Evolutionary conservation across 2,797 vertebrate genomes (phyloP), one percentile per base, ranked within the genome.

Genomic region (Petrocephalus schoutedeni): DNA sequence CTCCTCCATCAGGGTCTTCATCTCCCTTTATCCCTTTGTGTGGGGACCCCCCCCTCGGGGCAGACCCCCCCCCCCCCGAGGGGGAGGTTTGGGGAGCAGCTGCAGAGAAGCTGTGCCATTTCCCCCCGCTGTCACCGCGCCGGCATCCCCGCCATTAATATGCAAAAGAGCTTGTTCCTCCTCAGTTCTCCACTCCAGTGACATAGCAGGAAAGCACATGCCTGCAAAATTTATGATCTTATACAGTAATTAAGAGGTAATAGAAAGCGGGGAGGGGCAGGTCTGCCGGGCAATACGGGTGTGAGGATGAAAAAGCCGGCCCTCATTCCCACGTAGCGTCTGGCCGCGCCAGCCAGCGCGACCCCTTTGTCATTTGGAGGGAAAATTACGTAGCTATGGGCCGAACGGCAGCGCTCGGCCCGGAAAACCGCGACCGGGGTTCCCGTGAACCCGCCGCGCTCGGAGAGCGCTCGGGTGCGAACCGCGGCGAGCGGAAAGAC

Each of bases 11-110:
- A 92, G 93, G 95, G 95, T 94, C 96, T 95, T 96, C 95, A 96
- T 96, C 96, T 94, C 94, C 86, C 96, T 96, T 96, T 97, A 96
- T 96, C 96, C 96, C 94, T 97, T 97, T 97, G 96, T 96, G 95
- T 93, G 88, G 89, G 90, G 92, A 92, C 28, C 92, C 92, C 92
- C 93, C 93, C 96, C 94, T 95, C 94, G 91, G 94, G 95, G 67
- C 67, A 74, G 67, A 21, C 61, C 61, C 94, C 94, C 92, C 93
- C 93, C 93, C 94, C 94, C 95, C 93, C 92, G 95, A 93, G 94
- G 96, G 93, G 96, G 93, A 93, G 96, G 96, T 95, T 94, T 96
- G 95, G 95, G 95, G 96, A 97, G 95, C 96, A 97, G 97, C 96
- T 97, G 96, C 95, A 92, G 94, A 94, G 94, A 94, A 93, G 93